Evolutionary conservation across 2,888 invertebrate species (phyloP), one percentile per base, ranked within the genome.

Genomic region (Gymnocheta viridis): DNA sequence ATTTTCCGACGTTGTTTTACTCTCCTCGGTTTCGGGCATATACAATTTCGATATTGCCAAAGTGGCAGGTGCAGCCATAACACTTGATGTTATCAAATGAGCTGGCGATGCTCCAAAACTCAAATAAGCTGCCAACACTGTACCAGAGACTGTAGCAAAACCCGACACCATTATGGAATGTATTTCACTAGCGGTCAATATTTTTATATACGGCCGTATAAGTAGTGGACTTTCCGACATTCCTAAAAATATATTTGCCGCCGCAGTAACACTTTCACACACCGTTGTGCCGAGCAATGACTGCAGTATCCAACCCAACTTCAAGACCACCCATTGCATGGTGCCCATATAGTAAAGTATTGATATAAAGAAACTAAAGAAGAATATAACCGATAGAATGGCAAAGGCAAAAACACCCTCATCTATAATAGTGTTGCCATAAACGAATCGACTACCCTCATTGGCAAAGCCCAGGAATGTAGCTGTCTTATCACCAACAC

Each of bases 61-160:
- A 0, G 98, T 96, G 0, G 98, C 98, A 0, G 99, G 99, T 0
- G 99, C 98, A 0, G 98, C 97, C 98, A 99, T 98, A 0, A 99
- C 96, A 84, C 97, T 97, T 0, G 99, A 97, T 0, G 98, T 97
- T 85, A 99, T 95, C 47, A 99, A 92, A 91, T 98, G 97, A 0
- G 96, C 94, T 0, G 99, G 95, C 64, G 95, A 94, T 0, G 98
- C 98, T 0, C 98, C 98, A 91, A 97, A 98, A 3, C 94, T 94
- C 72, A 98, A 96, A 91, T 98, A 99, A 0, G 98, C 97, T 0
- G 98, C 98, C 88, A 99, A 92, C 0, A 98, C 97, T 0, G 97
- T 96, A 94, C 97, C 97, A 47, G 98, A 98, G 9, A 99, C 98
- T 0, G 98, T 98, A 0, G 98, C 97, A 92, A 98, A 98, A 4